Base-by-base conservation (phyloP, 2,797 vertebrate species). In the Kryptopterus vitreolus region DNA sequence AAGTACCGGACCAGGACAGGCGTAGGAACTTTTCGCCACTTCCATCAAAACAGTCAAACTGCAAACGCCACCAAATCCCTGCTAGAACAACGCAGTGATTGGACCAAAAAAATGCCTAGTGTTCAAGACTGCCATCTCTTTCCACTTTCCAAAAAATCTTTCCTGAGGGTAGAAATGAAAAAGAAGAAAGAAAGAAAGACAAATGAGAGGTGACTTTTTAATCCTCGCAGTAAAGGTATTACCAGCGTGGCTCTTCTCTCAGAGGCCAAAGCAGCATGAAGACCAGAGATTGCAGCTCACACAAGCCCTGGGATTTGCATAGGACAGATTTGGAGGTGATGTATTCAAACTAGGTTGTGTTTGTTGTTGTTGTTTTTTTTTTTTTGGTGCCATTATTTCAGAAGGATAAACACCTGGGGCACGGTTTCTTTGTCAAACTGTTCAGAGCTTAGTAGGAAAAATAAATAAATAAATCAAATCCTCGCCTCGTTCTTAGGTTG, bases 181-280 rank as follows among this genome's bases (percentile, higher is more conserved):
- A n/a, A n/a, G n/a, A 43, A 57, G 38, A n/a, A 38, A 24, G n/a
- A 18, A 48, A 50, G 22, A 77, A 22, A 65, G 10, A 10, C 38
- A 43, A 46, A 74, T 13, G 1, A 59, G 35, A 74, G n/a, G n/a
- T 43, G 71, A 58, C 33, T 18, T 24, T 24, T 16, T 4, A 18
- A 12, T 20, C 11, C 69, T 16, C 26, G 26, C 13, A 74, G 15
- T 1, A 74, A 43, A 43, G 15, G 55, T 26, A 43, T 43, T 1
- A 35, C 52, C 66, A 71, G 15, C 22, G 20, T 24, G n/a, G 58
- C 33, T 80, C 57, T 68, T 48, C 18, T 68, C 48, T 48, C n/a
- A 29, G 58, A 63, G 61, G 20, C 69, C 58, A 63, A 72, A 73
- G 24, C 61, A 75, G 20, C 18, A 24, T 31, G 59, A 73, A 53